Base-by-base conservation (phyloP, 2,888 invertebrate genomes). In the Drosophila lutescens region DNA sequence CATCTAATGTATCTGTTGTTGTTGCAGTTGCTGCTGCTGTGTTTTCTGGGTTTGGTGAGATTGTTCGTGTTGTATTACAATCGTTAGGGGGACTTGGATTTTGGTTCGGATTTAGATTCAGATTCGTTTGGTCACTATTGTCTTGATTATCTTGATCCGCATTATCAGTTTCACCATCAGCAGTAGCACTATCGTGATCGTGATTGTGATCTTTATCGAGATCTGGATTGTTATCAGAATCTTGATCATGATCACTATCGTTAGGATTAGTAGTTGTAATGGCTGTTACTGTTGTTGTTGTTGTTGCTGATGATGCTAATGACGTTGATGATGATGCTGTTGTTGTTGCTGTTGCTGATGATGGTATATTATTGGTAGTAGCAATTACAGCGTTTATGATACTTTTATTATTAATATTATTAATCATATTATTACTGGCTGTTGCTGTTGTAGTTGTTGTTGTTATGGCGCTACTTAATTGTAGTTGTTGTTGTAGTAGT, bases 391-490 rank as follows among this genome's bases (percentile, higher is more conserved):
- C 70, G 69, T 69, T 71, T 40, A 57, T 68, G 46, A 65, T 68
- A 62, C 74, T 75, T 41, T 72, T 69, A 55, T 66, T 74, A 69
- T 56, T 74, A 79, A 77, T 78, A 77, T 49, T 65, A 66, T 55
- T 75, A 67, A 51, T 74, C 56, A 60, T 70, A 70, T 69, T 74
- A 71, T 60, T 74, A 79, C 74, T 83, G 82, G 80, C 82, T 85
- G 84, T 81, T 80, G 87, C 88, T 78, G 86, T 69, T 67, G 83
- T 73, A 80, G 86, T 88, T 75, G 86, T 86, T 78, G 85, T 84
- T 82, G 85, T 84, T 77, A 82, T 84, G 78, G 85, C 83, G 83
- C 80, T 83, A 83, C 83, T 80, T 83, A 83, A 80, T 76, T 57
- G 75, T 72, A 55, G 71, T 70, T 70, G 78, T 85, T 69, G 86